Evolutionary conservation across 2,113 vertebrate genomes (phyloP), one percentile per base, ranked within the genome.

Genomic region (Lampris incognitus): DNA sequence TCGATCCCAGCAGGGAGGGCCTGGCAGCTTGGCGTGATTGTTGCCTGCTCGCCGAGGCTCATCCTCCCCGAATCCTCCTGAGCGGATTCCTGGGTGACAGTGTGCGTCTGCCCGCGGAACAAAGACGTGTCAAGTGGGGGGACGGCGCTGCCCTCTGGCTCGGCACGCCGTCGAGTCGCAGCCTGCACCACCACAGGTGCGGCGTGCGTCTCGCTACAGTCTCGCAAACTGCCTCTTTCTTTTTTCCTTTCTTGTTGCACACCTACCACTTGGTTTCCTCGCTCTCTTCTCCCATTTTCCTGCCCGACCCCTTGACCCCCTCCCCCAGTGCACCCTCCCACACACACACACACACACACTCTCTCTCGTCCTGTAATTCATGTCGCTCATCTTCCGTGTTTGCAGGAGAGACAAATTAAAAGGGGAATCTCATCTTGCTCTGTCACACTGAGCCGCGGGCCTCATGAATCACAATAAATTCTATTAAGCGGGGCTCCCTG

Each of bases 391-490:
- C 92, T 84, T 81, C 85, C 71, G 51, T 66, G 61, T 91, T 90
- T 91, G 88, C 90, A 88, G 87, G 90, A 92, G 91, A 94, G 88
- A 92, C 87, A 91, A 93, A 93, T 92, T 91, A 93, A 92, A 91
- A 91, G 83, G 72, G 89, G 85, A 92, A 92, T 92, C 87, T 90
- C 86, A 90, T 91, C 91, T 93, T 74, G 78, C 89, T 93, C 92
- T 92, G 87, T 91, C 91, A 92, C 89, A 93, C 89, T 89, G 91
- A 89, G 89, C 90, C 81, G 82, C 84, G 58, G 89, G 82, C 87
- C 89, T 91, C 90, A 94, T 95, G 94, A 94, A 95, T 95, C 93
- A 94, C 90, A 94, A 94, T 94, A 92, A 90, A 93, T 90, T 90
- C 89, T 91, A 93, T 92, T 92, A 94, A 89, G 86, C 82, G 72